Conservation (phyloP, 2,797 vertebrate genomes). For the Gambelia wislizenii region DNA sequence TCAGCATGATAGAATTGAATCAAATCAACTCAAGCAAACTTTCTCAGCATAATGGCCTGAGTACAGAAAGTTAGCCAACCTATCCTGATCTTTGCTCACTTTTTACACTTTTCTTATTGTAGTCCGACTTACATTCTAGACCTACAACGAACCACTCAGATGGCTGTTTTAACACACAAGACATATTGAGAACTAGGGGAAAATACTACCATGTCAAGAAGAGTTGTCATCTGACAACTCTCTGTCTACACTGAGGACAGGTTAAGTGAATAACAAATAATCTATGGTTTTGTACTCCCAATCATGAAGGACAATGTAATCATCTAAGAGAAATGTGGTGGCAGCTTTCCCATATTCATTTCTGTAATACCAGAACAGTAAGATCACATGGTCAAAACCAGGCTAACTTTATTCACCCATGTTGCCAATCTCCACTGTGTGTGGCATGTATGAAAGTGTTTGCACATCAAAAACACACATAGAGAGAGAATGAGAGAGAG, state of each 20-base stretch:
- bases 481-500: no score
- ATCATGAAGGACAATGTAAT: neutral
- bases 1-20: neutral
- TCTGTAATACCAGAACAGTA: neutral
- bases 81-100: neutral
- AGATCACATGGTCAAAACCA: neutral
- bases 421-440: neutral
- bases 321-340: no score
- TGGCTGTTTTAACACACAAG: no score
- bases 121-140: neutral
- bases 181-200: no score
- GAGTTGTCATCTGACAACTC: neutral
- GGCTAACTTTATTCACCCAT: neutral
- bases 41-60: neutral
- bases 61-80: neutral
- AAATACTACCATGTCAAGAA: neutral
- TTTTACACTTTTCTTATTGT: neutral
- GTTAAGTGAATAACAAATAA: neutral
- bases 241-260: neutral
- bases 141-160: no score
- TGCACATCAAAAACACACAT: no score
- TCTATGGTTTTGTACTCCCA: neutral
- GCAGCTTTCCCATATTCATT: neutral
- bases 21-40: neutral
- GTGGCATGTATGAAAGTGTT: neutral